Evolutionary conservation across 2,113 vertebrate genomes (phyloP).

Genomic region (Egretta garzetta): DNA sequence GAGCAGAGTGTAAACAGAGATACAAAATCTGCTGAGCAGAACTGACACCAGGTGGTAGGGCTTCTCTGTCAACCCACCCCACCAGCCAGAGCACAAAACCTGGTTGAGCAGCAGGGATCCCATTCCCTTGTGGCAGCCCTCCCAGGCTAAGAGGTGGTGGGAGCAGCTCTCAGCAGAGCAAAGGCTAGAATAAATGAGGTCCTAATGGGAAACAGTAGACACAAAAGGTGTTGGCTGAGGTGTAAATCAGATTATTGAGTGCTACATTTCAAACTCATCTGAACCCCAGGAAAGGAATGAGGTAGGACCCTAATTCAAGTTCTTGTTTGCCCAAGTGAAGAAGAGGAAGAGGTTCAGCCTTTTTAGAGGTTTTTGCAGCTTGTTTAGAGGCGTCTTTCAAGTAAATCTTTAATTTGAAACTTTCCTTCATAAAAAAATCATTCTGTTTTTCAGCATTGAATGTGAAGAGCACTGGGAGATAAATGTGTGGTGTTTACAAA

Average conservation of each 20-base stretch:
- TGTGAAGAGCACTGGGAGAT: rapidly evolving
- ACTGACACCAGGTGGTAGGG: constrained; percentile 1
- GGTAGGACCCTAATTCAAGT: neutral
- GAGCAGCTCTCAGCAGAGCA: neutral
- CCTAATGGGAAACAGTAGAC: neutral
- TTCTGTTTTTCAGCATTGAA: neutral
- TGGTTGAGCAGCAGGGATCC: neutral
- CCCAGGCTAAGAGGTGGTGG: neutral
- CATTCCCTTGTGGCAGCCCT: neutral
- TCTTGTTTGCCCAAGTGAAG: neutral
- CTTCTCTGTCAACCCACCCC: neutral
- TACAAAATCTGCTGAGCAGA: constrained; percentile 62
- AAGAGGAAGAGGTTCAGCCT: neutral
- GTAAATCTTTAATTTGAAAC: neutral
- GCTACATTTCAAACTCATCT: neutral
- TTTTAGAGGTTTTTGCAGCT: neutral
- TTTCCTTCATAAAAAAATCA: neutral
- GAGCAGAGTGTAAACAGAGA: constrained; percentile 67
- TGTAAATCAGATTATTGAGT: neutral
- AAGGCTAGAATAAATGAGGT: neutral
- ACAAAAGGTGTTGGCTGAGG: neutral
- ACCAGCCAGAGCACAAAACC: neutral
- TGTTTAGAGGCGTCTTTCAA: neutral
- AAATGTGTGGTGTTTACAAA: neutral
- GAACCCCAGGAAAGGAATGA: neutral